Evolutionary conservation across 1,140 invertebrate species (phyloP).

Genomic region (Temnothorax curvispinosus): DNA sequence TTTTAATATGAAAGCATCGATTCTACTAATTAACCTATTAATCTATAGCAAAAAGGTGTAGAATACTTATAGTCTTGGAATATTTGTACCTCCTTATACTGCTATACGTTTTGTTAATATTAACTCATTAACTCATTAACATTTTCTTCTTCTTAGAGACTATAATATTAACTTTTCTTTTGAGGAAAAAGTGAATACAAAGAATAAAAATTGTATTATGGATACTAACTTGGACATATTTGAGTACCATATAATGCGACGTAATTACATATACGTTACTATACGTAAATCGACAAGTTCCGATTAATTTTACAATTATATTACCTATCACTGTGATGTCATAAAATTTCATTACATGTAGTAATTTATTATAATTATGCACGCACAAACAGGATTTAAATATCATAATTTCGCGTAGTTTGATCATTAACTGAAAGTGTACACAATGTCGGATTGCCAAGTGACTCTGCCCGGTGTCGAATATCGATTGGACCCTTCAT

Average conservation of each 20-base stretch:
- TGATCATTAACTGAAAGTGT: background rate
- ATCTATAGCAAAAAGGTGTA: too few relatives aligned
- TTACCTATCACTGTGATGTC: background rate
- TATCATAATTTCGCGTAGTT: background rate
- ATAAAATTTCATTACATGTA: background rate
- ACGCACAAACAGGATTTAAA: background rate
- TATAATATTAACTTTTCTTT: background rate
- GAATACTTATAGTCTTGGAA: too few relatives aligned
- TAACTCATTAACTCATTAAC: background rate
- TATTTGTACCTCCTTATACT: too few relatives aligned
- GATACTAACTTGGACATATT: background rate
- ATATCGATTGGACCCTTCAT: conserved; percentile 55
- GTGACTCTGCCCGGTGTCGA: conserved; percentile 20
- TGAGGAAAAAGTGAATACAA: background rate
- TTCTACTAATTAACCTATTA: background rate
- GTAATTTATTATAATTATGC: background rate
- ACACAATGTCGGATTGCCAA: background rate
- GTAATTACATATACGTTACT: background rate
- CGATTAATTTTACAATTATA: conserved; percentile 8
- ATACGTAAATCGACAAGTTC: background rate
- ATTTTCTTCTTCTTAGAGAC: background rate
- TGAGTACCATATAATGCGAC: background rate
- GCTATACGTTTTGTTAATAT: too few relatives aligned
- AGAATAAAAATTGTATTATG: background rate
- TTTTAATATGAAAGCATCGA: background rate